Conservation (phyloP, 2,888 invertebrate genomes). For the Athalia cordata region DNA sequence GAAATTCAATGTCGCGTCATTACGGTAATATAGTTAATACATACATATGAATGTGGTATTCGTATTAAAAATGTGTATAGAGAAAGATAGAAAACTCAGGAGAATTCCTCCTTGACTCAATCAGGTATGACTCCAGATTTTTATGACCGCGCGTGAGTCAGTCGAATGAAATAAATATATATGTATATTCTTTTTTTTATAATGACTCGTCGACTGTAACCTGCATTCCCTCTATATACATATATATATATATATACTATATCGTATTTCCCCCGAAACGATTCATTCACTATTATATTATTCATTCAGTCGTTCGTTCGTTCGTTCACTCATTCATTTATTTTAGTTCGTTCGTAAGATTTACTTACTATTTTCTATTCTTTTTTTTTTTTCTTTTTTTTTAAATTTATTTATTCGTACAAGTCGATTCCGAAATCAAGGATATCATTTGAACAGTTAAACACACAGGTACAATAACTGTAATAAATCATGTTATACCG, state of each 20-base stretch:
- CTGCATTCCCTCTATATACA: neutral
- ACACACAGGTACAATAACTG: too few species aligned
- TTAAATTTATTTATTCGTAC: too few species aligned
- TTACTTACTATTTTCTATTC: too few species aligned
- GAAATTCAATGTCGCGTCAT: neutral
- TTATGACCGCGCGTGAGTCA: constrained; percentile 9
- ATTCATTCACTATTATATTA: constrained; percentile 17
- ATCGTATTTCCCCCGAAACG: constrained; percentile 14
- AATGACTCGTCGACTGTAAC: constrained; percentile 21
- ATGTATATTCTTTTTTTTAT: too few species aligned
- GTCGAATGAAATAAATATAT: neutral
- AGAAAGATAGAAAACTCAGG: neutral
- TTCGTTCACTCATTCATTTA: constrained; percentile 11
- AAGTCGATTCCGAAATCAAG: too few species aligned
- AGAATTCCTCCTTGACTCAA: constrained; percentile 27
- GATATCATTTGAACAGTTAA: too few species aligned
- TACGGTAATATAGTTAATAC: neutral
- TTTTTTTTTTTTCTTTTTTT: too few species aligned
- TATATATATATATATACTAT: too few species aligned
- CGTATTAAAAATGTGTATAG: neutral
- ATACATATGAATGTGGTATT: neutral
- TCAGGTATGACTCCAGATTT: constrained; percentile 27
- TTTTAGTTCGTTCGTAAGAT: neutral
- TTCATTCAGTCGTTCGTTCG: neutral
- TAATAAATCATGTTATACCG: too few species aligned